Base-by-base conservation (phyloP, 2,113 vertebrate species). In the Sinocyclocheilus anophthalmus region DNA sequence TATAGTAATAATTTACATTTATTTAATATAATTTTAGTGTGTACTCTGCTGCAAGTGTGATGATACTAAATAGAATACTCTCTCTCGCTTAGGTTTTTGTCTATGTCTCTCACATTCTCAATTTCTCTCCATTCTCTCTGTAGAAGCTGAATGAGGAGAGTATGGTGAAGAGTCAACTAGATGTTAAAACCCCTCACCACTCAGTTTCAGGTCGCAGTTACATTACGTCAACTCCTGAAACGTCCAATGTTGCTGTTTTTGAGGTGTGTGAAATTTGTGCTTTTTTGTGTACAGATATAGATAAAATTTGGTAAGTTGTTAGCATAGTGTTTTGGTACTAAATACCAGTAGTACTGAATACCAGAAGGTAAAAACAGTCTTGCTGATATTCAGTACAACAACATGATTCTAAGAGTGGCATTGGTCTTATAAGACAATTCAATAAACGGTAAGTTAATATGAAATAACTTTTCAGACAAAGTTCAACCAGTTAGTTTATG, bases 161-260 rank as follows among this genome's bases (percentile, higher is more conserved):
- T 50, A 91, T 96, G 72, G 55, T 91, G 59, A 94, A 81, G 30
- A 96, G 96, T 5, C 87, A 89, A 0, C 75, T 94, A 14, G 97
- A 97, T 50, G 63, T 95, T 73, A 95, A 93, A 88, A 95, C 92
- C 0, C 92, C 94, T 26, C 92, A 92, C 4, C 93, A 94, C 80
- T 96, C 95, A 0, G 90, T 94, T 81, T 96, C 95, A 0, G 94
- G 94, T 8, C 94, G 94, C 65, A 97, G 95, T 86, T 94, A 94
- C 75, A 22, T 94, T 20, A 89, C 93, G n/a, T 92, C 92, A 0
- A 90, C 93, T 2, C 92, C 94, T 0, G 96, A 97, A n/a, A 95
- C 55, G 85, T 93, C 95, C n/a, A 97, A 93, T 22, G 83, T 97
- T 26, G 97, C 96, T n/a, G 91, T 98, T 13, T 96, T 92, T 24